Conservation (phyloP, 1,140 invertebrate species). For the Drosophila ambigua region DNA sequence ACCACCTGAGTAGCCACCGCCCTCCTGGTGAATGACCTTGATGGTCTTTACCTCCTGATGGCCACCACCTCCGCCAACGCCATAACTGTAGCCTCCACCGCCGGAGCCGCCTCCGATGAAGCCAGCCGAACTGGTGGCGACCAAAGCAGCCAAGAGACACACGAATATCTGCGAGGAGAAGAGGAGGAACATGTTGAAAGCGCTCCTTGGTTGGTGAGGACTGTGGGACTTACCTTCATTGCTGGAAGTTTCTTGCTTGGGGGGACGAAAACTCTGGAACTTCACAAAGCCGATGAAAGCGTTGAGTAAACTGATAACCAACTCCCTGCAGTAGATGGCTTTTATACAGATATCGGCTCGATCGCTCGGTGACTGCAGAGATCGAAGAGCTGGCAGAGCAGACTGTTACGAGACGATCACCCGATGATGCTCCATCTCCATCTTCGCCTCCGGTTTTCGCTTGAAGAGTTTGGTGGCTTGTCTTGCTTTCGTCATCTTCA, state of each 20-base stretch:
- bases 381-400: no score
- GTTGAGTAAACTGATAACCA: constrained; percentile 64
- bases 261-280: constrained; percentile 70
- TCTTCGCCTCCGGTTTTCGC: background rate
- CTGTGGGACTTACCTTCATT: constrained; percentile 61
- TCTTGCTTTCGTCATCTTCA: constrained; percentile 31
- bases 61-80: constrained; percentile 42
- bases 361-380: background rate
- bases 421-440: constrained; percentile 27
- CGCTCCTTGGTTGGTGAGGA: background rate
- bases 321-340: constrained; percentile 14
- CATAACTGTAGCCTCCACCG: constrained; percentile 70
- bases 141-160: constrained; percentile 68
- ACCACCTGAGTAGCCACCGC: constrained; percentile 18
- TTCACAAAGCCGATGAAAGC: constrained; percentile 70
- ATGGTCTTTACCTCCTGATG: constrained; percentile 58
- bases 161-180: constrained; percentile 61
- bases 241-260: constrained; percentile 79
- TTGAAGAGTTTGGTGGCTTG: background rate
- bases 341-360: constrained; percentile 45
- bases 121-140: constrained; percentile 74
- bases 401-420: background rate
- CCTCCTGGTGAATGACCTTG: constrained; percentile 58
- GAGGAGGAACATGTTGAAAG: background rate
- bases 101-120: constrained; percentile 60